Base-by-base conservation (phyloP, 1,140 invertebrate species). In the Vanessa tameamea region DNA sequence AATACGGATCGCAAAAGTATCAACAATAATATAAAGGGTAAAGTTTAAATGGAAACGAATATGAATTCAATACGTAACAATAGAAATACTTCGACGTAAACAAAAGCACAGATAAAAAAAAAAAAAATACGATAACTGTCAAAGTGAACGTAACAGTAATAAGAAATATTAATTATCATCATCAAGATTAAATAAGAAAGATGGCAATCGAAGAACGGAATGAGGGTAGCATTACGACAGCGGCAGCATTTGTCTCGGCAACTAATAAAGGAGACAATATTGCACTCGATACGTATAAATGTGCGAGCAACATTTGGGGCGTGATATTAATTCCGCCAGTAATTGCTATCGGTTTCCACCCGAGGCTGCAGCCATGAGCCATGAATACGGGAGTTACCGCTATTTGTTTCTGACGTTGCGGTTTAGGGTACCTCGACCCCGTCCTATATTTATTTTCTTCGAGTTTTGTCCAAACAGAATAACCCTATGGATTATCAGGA, bases 261-360 rank as follows among this genome's bases (percentile, higher is more conserved):
- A 92, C 91, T 91, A 92, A 92, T 92, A 92, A 91, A 89, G 87
- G 89, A 92, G 91, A 92, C 91, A 92, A 90, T 92, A 92, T 92
- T 92, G 91, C 91, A 92, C 86, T 92, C 89, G 86, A 92, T 92
- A 91, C 87, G 88, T 91, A 92, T 92, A 92, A 91, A 92, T 91
- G 87, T 88, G 88, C 86, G 85, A 87, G 89, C 80, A 91, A 90
- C 88, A 92, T 91, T 92, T 91, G 91, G 90, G 88, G 89, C 89
- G 86, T 87, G 88, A 90, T 92, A 92, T 92, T 92, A 92, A 92
- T 92, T 92, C 89, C 83, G 87, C 82, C 85, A 87, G 91, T 92
- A 92, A 92, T 92, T 92, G 89, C 91, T 90, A 92, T 92, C 91
- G 91, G 89, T 87, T 89, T 82, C 85, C 84, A 89, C 82, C 87